Conservation (phyloP, 2,797 vertebrate species). For the Diceros bicornis region DNA sequence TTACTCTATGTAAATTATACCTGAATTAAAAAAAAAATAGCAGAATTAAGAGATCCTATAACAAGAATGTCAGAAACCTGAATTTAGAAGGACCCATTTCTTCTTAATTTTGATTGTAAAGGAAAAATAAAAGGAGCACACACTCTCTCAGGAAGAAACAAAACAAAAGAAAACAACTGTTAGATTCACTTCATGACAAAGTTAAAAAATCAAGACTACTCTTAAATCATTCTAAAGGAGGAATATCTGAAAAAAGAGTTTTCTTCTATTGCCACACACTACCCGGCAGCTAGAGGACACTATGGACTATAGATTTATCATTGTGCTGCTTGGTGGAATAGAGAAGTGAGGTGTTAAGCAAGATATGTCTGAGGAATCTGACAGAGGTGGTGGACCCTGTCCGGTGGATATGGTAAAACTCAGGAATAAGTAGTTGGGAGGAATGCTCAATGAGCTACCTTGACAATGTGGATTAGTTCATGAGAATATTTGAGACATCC, state of each 20-base stretch:
- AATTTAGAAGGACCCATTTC: neutral
- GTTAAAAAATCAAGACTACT: neutral
- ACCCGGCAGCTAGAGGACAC: neutral
- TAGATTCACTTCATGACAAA: neutral
- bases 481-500: neutral
- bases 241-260: neutral
- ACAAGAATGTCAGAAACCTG: neutral
- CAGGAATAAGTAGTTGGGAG: neutral
- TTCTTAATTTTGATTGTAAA: neutral
- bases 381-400: no score
- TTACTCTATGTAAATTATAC: neutral
- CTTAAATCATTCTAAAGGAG: neutral
- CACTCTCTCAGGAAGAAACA: neutral
- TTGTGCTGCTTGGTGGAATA: neutral
- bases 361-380: neutral
- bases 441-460: neutral
- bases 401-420: neutral
- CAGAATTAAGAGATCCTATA: neutral
- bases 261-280: neutral
- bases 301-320: neutral
- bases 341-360: neutral
- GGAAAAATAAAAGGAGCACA: neutral
- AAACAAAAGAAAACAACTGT: neutral
- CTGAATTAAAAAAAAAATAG: neutral
- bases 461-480: neutral